Conservation (phyloP, 2,797 vertebrate genomes). For the Momotus momota region DNA sequence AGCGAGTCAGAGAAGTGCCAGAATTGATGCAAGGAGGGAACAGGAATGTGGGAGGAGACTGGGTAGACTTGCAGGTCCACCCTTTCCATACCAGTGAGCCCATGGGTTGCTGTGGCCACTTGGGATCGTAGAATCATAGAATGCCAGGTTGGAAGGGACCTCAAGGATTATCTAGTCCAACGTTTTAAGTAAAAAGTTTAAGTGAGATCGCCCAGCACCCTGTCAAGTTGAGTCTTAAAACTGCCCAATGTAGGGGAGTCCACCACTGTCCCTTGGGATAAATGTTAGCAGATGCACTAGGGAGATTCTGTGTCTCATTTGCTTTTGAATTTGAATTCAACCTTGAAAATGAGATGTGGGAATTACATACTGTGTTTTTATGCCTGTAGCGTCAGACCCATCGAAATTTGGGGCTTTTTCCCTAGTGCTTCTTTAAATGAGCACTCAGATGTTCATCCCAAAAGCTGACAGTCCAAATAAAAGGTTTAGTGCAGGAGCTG, state of each 20-base stretch:
- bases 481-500: not conserved
- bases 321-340: not conserved
- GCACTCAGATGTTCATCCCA: accelerated
- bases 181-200: no score
- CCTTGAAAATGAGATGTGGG: not conserved
- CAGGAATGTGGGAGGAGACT: not conserved
- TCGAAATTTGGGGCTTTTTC: not conserved
- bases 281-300: not conserved
- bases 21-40: not conserved
- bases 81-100: not conserved
- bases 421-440: not conserved
- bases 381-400: not conserved
- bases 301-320: not conserved
- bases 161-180: no score
- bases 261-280: not conserved
- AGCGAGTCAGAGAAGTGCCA: not conserved
- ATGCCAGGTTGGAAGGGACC: no score
- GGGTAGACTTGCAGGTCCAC: not conserved
- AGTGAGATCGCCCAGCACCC: no score
- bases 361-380: not conserved
- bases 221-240: no score
- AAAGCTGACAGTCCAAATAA: not conserved
- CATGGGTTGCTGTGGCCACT: not conserved
- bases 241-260: no score
- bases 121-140: not conserved